phyloP scores from a whole-genome alignment of 2,888 invertebrate genomes.

The Orchesellides sinensis region DNA sequence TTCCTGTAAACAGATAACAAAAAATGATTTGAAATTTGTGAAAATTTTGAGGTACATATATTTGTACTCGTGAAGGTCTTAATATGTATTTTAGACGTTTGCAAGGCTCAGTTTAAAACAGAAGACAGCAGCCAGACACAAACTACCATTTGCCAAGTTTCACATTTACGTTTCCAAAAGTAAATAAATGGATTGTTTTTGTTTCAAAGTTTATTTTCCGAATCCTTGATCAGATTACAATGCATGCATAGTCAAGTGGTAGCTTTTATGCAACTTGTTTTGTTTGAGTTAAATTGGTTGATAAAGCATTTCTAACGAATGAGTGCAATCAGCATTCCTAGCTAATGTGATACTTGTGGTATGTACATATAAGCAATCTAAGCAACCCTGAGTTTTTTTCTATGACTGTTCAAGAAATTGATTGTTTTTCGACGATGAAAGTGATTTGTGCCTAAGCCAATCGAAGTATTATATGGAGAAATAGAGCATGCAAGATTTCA shows the following conservation, averaged over 20 bases:
- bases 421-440: conserved; percentile 19
- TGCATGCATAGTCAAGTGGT: neutral
- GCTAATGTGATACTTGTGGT: neutral
- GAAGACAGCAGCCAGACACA: no score
- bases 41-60: neutral
- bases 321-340: conserved; percentile 5
- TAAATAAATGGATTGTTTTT: conserved; percentile 40
- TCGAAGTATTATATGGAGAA: no score
- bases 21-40: neutral
- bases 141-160: no score
- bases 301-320: neutral
- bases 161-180: neutral
- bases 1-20: neutral
- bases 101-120: no score
- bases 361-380: no score
- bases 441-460: no score
- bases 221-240: conserved; percentile 1
- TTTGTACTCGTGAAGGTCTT: neutral
- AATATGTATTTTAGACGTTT: no score
- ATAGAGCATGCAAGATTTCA: no score
- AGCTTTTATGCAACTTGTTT: neutral
- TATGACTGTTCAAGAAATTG: conserved; percentile 7
- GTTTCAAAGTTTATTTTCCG: conserved; percentile 20
- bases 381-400: no score
- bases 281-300: neutral